Conservation (phyloP, 2,888 invertebrate genomes). For the Agrilus biguttatus region DNA sequence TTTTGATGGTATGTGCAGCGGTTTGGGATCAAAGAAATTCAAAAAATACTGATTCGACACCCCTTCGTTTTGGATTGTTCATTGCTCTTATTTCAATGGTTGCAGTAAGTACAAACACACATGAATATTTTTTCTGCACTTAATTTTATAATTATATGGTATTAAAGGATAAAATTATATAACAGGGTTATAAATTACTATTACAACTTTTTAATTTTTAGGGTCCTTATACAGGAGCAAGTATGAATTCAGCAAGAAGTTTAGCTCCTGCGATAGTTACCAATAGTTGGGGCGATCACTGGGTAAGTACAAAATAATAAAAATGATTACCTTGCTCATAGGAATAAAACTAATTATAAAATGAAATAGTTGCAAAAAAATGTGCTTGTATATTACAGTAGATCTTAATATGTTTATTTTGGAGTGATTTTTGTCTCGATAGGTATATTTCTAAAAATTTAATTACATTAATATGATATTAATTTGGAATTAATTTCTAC, state of each 20-base stretch:
- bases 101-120: conserved; percentile 36
- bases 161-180: neutral
- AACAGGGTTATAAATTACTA: neutral
- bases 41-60: conserved; percentile 45
- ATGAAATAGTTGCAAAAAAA: no score
- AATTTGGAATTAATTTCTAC: no score
- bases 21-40: conserved; percentile 59
- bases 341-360: no score
- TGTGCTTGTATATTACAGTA: no score
- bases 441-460: no score
- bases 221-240: conserved; percentile 52
- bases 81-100: conserved; percentile 49
- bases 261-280: conserved; percentile 56
- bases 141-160: no score
- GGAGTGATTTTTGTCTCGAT: no score
- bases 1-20: conserved; percentile 52
- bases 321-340: no score
- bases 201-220: conserved; percentile 21
- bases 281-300: conserved; percentile 44
- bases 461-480: no score
- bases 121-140: no score
- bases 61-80: conserved; percentile 54
- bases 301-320: conserved; percentile 32
- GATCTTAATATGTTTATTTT: no score
- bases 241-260: conserved; percentile 48